Evolutionary conservation across 92 coral and sea anemone species (phyloP).

Genomic region (Chrysogorgia sp.): DNA sequence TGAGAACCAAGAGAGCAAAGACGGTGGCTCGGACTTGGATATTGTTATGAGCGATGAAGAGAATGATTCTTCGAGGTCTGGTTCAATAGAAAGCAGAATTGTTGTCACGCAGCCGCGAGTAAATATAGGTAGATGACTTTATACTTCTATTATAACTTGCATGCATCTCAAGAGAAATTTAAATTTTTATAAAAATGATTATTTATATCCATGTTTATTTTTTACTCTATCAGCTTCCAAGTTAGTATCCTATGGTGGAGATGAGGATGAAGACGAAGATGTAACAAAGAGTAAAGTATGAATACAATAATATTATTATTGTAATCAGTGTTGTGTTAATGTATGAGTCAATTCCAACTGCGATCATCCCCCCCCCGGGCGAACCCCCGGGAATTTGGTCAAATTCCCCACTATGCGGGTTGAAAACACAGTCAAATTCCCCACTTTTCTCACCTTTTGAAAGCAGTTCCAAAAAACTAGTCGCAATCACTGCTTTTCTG

Average conservation of each 20-base stretch:
- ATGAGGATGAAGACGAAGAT: slow-evolving; percentile 30
- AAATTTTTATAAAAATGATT: not conserved
- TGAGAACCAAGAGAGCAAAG: slow-evolving; percentile 6
- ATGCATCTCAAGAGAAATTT: not conserved
- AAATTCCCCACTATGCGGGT: too few relatives aligned
- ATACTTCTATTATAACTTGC: not conserved
- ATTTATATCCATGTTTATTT: not conserved
- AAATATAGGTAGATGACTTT: not conserved
- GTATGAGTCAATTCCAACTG: too few relatives aligned
- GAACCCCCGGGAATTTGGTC: too few relatives aligned
- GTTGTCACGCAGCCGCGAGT: slow-evolving; percentile 18
- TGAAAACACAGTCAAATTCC: too few relatives aligned
- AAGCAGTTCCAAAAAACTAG: too few relatives aligned
- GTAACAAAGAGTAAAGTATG: not conserved
- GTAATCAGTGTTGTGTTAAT: too few relatives aligned
- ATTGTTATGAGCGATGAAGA: slow-evolving; percentile 49
- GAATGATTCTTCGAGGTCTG: slow-evolving; percentile 48
- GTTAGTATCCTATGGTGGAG: slow-evolving; percentile 29
- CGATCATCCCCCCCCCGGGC: too few relatives aligned
- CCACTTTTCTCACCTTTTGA: too few relatives aligned
- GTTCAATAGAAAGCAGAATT: slow-evolving; percentile 25
- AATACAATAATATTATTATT: not conserved
- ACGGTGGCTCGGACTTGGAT: slow-evolving; percentile 25
- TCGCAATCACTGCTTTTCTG: too few relatives aligned
- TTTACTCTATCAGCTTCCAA: slow-evolving; percentile 30